Evolutionary conservation across 1,140 invertebrate species (phyloP).

Genomic region (Ylistrum balloti): DNA sequence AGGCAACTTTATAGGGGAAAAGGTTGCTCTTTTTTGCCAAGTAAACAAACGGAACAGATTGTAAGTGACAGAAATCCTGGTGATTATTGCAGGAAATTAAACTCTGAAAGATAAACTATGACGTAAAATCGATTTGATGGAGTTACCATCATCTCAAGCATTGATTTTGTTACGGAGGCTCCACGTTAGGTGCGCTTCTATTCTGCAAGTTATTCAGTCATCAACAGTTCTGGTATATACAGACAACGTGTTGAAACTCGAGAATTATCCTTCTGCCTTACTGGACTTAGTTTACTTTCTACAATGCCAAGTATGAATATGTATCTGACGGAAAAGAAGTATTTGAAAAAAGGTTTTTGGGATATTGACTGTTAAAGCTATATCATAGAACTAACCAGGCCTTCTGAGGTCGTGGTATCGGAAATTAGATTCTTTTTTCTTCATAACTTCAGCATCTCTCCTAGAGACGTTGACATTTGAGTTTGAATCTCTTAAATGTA

Average conservation of each 20-base stretch:
- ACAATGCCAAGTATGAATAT: not conserved
- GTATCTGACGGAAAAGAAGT: too few relatives aligned
- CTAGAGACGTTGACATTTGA: not conserved
- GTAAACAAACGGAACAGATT: conserved; percentile 12
- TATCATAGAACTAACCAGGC: not conserved
- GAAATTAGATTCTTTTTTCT: not conserved
- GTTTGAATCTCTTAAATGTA: not conserved
- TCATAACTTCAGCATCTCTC: not conserved
- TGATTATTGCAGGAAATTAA: conserved; percentile 35
- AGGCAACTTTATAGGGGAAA: not conserved
- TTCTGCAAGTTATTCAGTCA: not conserved
- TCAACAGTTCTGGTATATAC: not conserved
- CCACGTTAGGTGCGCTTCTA: not conserved
- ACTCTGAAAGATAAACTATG: conserved; percentile 14
- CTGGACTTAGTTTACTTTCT: not conserved
- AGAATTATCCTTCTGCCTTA: not conserved
- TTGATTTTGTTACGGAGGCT: conserved; percentile 7
- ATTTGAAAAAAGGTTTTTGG: too few relatives aligned
- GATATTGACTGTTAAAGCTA: too few relatives aligned
- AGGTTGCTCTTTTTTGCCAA: not conserved
- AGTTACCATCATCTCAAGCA: not conserved
- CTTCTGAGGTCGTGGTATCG: not conserved
- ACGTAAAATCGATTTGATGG: conserved; percentile 38
- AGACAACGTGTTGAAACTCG: not conserved
- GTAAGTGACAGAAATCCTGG: conserved; percentile 1